Base-by-base conservation (phyloP, 2,888 invertebrate genomes). In the Steinernema hermaphroditum region DNA sequence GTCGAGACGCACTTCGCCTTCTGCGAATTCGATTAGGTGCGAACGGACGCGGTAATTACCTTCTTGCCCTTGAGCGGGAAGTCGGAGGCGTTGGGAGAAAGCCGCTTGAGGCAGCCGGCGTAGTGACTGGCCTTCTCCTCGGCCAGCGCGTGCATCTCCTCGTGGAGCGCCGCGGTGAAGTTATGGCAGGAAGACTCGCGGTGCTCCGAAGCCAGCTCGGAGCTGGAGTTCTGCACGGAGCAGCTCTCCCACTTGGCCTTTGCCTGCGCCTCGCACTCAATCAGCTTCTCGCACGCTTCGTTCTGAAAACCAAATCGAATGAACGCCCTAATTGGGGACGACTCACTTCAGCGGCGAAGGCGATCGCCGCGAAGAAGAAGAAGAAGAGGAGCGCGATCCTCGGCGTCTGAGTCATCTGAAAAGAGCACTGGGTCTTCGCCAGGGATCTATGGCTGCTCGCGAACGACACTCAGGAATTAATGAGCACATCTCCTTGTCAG, bases 221-320 rank as follows among this genome's bases (percentile, higher is more conserved):
- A 29, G 32, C 32, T 6, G 29, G 62, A 29, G 62, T 62, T 62
- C 27, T 12, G 16, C 34, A 34, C 34, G 16, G 62, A 62, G 62
- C 62, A 62, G 32, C 14, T 16, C n/a, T 62, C 62, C 62, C 62
- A 62, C 62, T 62, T 62, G 29, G 62, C 62, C 62, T 62, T 62
- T 16, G 62, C 62, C 62, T 62, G 62, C 62, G 62, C 62, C 62
- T 62, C 62, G 32, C 62, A 62, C 62, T 62, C 62, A 32, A 62
- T 62, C 62, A 62, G 62, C 62, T 62, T 62, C 62, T 62, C 62
- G n/a, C 62, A 62, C 12, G 34, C 62, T 32, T 62, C 62, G 29
- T 62, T 62, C 62, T 62, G 62, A 24, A 62, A 34, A 16, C 22
- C 4, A 19, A 6, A 46, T 46, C 9, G 46, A 16, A 46, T 46